These are phyloP conservation scores for Tamias sibiricus DNA, from an alignment of 2,113 vertebrate genomes.

Conservation along the genomic window DNA sequence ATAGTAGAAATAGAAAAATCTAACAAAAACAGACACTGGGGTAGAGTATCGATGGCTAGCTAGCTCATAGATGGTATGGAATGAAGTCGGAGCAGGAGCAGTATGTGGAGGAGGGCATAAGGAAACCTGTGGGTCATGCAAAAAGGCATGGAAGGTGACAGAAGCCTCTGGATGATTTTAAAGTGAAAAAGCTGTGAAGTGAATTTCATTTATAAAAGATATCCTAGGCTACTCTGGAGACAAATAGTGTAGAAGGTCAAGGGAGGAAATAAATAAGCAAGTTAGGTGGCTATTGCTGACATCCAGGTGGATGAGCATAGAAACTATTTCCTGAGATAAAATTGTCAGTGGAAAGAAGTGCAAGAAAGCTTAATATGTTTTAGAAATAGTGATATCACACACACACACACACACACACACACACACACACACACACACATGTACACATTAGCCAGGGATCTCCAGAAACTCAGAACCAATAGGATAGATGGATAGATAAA, in stretches of 20 bases:
- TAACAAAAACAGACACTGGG: accelerated
- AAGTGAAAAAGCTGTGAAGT: neutral
- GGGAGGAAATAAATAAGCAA: neutral
- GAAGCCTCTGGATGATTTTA: neutral
- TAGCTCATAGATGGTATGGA: accelerated
- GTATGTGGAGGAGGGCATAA: accelerated
- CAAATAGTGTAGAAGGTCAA: neutral
- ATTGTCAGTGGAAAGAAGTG: neutral
- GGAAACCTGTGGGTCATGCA: neutral
- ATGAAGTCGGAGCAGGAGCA: no score
- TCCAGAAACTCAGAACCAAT: neutral
- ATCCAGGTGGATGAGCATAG: no score
- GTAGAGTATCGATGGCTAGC: accelerated
- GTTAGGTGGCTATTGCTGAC: neutral
- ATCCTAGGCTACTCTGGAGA: neutral
- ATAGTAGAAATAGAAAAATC: neutral
- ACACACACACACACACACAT: neutral
- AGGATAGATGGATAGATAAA: neutral
- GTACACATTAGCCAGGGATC: neutral
- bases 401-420: neutral
- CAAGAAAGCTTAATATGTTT: neutral
- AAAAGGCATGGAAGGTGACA: accelerated
- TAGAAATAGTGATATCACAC: neutral
- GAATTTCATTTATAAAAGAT: neutral
- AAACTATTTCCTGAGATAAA: neutral